These are phyloP conservation scores for Paracentrotus lividus DNA, from an alignment of 53 echinoderm and acorn worm species.

Conservation along the genomic window DNA sequence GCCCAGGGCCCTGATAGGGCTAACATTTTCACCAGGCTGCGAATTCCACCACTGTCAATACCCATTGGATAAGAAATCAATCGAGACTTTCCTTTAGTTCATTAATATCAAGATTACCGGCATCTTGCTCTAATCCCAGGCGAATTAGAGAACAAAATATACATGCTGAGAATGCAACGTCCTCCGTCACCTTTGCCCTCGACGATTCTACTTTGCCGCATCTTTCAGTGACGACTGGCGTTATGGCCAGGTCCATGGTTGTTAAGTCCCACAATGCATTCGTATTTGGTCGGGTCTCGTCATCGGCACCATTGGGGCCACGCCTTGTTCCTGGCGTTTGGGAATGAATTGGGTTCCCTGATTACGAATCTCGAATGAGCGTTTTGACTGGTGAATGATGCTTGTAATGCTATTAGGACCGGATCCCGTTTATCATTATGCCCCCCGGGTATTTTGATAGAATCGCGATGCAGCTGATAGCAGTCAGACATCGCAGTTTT, in stretches of 20 bases:
- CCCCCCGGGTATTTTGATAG: too few relatives aligned
- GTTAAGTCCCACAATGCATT: constrained; percentile 61
- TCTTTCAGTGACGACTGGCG: constrained; percentile 43
- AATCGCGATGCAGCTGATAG: constrained; percentile 61
- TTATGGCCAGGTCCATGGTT: constrained; percentile 62
- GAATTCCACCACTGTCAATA: constrained; percentile 65
- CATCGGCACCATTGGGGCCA: constrained; percentile 46
- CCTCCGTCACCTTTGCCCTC: constrained; percentile 58
- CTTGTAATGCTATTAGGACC: constrained; percentile 54
- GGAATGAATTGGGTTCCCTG: constrained; percentile 57
- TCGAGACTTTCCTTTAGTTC: constrained; percentile 64
- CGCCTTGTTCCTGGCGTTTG: constrained; percentile 66
- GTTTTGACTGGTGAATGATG: constrained; percentile 67
- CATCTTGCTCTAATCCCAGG: constrained; percentile 60
- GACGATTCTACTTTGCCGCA: constrained; percentile 46
- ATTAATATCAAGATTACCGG: constrained; percentile 30
- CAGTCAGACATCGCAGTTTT: constrained; percentile 61
- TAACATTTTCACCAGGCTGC: constrained; percentile 62
- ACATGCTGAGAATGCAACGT: constrained; percentile 59
- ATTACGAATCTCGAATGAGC: constrained; percentile 55
- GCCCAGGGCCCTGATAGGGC: constrained; percentile 39
- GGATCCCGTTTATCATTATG: constrained; percentile 58
- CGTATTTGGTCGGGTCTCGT: constrained; percentile 36
- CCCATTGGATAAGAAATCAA: constrained; percentile 66
- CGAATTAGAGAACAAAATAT: constrained; percentile 64